Percentiles rank a stretch among this genome's conserved stretches.
phyloP scores from a whole-genome alignment of 2,888 invertebrate species.

The Coronaproctus castanopsis region DNA sequence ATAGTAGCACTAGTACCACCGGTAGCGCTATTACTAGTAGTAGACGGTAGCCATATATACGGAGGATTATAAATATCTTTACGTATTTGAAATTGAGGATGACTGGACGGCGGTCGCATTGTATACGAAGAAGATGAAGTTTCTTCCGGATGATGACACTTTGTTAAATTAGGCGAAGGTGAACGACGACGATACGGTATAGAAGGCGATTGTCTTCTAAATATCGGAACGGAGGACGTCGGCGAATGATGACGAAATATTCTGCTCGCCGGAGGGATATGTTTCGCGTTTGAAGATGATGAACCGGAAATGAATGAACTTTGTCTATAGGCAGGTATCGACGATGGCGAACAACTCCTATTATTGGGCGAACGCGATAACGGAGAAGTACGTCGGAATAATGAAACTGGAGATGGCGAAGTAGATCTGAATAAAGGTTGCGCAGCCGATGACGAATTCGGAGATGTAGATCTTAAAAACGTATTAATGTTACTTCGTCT shows the following conservation, averaged over 20 bases:
- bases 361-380: slow-evolving; percentile 40
- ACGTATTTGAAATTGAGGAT: slow-evolving; percentile 45
- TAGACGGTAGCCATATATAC: slow-evolving; percentile 8
- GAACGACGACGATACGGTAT: slow-evolving; percentile 47
- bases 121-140: slow-evolving; percentile 36
- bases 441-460: slow-evolving; percentile 17
- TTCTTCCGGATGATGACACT: slow-evolving; percentile 21
- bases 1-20: background rate
- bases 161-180: slow-evolving; percentile 28
- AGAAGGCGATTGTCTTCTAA: slow-evolving; percentile 28
- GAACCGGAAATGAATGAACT: slow-evolving; percentile 12
- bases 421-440: background rate
- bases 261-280: slow-evolving; percentile 14
- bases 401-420: background rate
- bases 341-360: slow-evolving; percentile 31
- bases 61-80: slow-evolving; percentile 35
- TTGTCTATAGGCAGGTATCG: slow-evolving; percentile 18
- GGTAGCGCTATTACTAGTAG: slow-evolving; percentile 1
- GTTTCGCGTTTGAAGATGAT: slow-evolving; percentile 7
- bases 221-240: slow-evolving; percentile 24
- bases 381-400: background rate
- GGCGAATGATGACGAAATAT: slow-evolving; percentile 17
- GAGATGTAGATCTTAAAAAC: slow-evolving; percentile 25
- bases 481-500: slow-evolving; percentile 21
- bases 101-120: slow-evolving; percentile 40